Conservation (phyloP, 2,888 invertebrate genomes). For the Anoplius nigerrimus region DNA sequence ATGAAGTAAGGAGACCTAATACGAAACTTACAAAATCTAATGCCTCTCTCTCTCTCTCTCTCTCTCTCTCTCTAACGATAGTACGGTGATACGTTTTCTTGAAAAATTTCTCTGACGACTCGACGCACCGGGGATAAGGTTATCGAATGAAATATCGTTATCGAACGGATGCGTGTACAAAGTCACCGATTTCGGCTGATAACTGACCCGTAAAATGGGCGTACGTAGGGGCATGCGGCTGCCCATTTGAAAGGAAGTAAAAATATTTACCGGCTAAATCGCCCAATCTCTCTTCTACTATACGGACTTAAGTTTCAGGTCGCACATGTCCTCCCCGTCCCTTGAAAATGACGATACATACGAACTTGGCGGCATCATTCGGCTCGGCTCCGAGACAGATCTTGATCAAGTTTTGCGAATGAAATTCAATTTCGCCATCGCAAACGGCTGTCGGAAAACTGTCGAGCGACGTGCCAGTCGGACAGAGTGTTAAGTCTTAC, state of each 20-base stretch:
- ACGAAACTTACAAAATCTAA: too few species aligned
- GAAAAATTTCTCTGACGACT: too few species aligned
- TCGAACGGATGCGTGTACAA: too few species aligned
- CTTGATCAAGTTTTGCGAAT: slow-evolving; percentile 35
- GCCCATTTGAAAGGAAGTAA: slow-evolving; percentile 18
- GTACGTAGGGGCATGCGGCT: not conserved
- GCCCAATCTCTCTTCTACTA: slow-evolving; percentile 40
- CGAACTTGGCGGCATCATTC: slow-evolving; percentile 26
- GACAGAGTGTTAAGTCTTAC: slow-evolving; percentile 37
- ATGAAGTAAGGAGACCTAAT: too few species aligned
- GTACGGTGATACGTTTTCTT: too few species aligned
- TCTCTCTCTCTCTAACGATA: too few species aligned
- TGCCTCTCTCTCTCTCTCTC: too few species aligned
- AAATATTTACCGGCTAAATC: slow-evolving; percentile 45
- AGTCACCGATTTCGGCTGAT: too few species aligned
- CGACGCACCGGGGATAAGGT: too few species aligned
- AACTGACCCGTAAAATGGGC: not conserved
- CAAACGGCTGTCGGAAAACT: slow-evolving; percentile 37
- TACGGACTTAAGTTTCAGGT: slow-evolving; percentile 54
- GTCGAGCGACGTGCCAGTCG: slow-evolving; percentile 27
- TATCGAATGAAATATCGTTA: too few species aligned
- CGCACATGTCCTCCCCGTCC: slow-evolving; percentile 40
- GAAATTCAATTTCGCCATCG: too few species aligned
- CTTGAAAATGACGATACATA: slow-evolving; percentile 34
- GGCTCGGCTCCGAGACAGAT: slow-evolving; percentile 17